A percentile compares a stretch with the other conserved stretches of the same genome.
Evolutionary conservation across 1,140 invertebrate genomes (phyloP).

Genomic region (Whitmania pigra): DNA sequence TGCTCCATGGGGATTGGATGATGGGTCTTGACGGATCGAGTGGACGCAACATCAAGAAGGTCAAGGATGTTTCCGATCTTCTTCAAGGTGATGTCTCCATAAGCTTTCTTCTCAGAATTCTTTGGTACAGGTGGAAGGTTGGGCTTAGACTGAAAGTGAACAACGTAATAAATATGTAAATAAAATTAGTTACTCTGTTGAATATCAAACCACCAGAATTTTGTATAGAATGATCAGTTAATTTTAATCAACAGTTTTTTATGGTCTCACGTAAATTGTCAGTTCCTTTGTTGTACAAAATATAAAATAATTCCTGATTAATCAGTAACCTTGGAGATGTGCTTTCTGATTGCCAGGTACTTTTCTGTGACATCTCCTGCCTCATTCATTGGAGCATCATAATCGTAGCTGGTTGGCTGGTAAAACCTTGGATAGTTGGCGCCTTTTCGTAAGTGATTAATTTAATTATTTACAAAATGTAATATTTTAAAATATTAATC

Average conservation of each 20-base stretch:
- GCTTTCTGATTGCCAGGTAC: constrained; percentile 59
- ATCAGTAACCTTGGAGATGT: constrained; percentile 49
- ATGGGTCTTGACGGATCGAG: too few species aligned
- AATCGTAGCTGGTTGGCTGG: constrained; percentile 66
- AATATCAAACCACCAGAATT: too few species aligned
- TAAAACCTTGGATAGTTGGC: not conserved
- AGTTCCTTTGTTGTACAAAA: too few species aligned
- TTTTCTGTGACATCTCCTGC: constrained; percentile 70
- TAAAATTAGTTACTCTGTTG: too few species aligned
- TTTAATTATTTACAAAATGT: too few species aligned
- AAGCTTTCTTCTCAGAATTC: constrained; percentile 9
- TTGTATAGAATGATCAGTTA: too few species aligned
- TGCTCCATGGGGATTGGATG: too few species aligned
- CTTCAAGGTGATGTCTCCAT: constrained; percentile 15
- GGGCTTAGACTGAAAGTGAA: constrained; percentile 14
- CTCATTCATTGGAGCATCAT: constrained; percentile 68
- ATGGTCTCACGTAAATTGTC: too few species aligned
- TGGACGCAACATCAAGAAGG: not conserved
- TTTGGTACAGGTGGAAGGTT: constrained; percentile 4
- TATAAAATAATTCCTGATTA: not conserved
- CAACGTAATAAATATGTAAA: too few species aligned
- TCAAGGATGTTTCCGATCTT: constrained; percentile 9
- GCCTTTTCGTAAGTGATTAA: too few species aligned
- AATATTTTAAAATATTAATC: too few species aligned
- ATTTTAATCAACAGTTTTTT: too few species aligned